Percentiles rank a stretch among this genome's conserved stretches.
phyloP scores from a whole-genome alignment of 1,140 invertebrate genomes.

The Coenobita brevimanus region DNA sequence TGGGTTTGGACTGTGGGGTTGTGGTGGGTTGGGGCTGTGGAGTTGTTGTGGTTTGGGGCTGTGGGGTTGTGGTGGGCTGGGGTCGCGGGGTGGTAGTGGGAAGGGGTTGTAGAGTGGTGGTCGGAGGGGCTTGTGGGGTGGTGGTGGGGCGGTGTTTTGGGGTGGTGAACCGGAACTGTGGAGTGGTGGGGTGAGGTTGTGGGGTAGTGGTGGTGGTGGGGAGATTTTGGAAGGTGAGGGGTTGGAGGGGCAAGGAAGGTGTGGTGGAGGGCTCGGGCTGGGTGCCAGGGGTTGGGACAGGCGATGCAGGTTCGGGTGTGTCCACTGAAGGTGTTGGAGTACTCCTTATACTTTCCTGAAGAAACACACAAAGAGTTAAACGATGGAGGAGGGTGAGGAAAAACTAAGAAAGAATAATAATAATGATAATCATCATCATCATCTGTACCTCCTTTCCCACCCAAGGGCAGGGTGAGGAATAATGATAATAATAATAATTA shows the following conservation, averaged over 20 bases:
- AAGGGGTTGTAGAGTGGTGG: background rate
- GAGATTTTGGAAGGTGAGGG: background rate
- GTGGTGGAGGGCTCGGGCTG: background rate
- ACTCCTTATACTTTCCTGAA: no score
- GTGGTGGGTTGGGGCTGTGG: slow-evolving; percentile 29
- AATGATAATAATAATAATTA: no score
- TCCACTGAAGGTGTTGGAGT: no score
- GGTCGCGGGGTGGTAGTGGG: slow-evolving; percentile 3
- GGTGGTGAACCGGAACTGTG: no score
- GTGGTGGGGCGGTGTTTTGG: background rate
- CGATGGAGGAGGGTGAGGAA: no score
- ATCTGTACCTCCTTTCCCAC: no score
- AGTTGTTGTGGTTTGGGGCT: background rate
- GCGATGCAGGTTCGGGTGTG: background rate
- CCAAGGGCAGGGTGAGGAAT: no score
- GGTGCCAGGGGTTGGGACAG: background rate
- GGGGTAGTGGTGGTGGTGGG: background rate
- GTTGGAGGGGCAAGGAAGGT: background rate
- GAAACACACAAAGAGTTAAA: no score
- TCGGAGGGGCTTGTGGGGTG: background rate
- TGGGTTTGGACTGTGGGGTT: no score
- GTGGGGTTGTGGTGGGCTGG: slow-evolving; percentile 26
- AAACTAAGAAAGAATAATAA: no score
- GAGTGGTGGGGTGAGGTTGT: background rate
- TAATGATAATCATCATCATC: no score